Base-by-base conservation (phyloP, 37 sponge, comb jelly and placozoan genomes). In the Beroe forskalii region DNA sequence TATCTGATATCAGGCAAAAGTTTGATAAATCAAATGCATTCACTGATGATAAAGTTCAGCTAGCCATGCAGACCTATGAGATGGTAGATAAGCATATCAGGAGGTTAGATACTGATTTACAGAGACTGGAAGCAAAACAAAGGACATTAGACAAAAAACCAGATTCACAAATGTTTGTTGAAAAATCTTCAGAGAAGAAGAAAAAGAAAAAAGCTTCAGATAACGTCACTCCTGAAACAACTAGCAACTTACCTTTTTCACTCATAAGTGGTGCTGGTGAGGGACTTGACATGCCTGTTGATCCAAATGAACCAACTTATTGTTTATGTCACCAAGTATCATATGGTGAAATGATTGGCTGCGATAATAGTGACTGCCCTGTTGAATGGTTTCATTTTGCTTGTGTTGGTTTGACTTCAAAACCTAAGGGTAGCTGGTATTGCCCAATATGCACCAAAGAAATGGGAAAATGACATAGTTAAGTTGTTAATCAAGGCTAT, bases 81-180 rank as follows among this genome's bases (percentile, higher is more conserved):
- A 95, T 95, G 94, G 94, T 97, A 48, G 99, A 97, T 40, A 95
- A 96, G 67, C 94, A 97, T 76, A 97, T 97, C 41, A 86, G 96
- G 17, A 89, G 94, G 17, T 63, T 97, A 39, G 99, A 97, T 91
- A 72, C 91, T 63, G 99, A 97, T 69, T 89, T 97, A 35, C 91
- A 91, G 6, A 66, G 96, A 30, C 92, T 92, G 60, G 91, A 93
- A 60, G 90, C 91, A 32, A 61, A 92, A 35, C 90, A 92, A 24
- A 60, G 90, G 41, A 90, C 69, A 23, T 23, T 20, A 38, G 93
- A 91, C 61, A 60, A 76, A 91, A 61, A 75, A 62, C 23, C 62
- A 62, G 62, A 72, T 33, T 30, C 55, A 33, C 86, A 37, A 80
- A 80, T 80, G 86, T 80, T 80, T 80, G 86, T 80, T 8, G 86